phyloP scores from a whole-genome alignment of 2,113 vertebrate species.

The Maylandia zebra region DNA sequence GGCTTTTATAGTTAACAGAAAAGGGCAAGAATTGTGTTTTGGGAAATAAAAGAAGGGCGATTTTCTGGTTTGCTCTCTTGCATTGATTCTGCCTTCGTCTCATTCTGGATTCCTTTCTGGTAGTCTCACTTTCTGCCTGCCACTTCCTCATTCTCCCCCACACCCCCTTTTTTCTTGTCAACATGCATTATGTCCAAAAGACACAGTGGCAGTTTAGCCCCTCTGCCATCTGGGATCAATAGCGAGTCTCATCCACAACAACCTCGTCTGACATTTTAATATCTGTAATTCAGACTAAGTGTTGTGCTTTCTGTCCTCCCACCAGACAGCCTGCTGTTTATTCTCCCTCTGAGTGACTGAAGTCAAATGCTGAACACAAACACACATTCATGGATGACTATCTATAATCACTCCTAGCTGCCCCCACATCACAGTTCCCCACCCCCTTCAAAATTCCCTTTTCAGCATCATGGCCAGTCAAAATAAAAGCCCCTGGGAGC shows the following conservation, averaged over 20 bases:
- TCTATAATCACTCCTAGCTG: slow-evolving; percentile 44
- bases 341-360: slow-evolving; percentile 52
- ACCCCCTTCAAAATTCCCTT: not conserved
- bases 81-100: not conserved
- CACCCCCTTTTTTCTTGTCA: slow-evolving; percentile 30
- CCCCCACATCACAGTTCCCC: slow-evolving; percentile 22
- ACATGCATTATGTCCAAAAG: slow-evolving; percentile 56
- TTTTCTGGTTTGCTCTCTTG: slow-evolving; percentile 4
- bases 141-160: slow-evolving; percentile 23
- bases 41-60: not conserved
- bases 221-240: slow-evolving; percentile 76
- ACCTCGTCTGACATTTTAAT: slow-evolving; percentile 69
- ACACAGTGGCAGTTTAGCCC: slow-evolving; percentile 51
- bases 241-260: slow-evolving; percentile 64
- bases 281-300: slow-evolving; percentile 75
- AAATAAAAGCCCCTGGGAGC: slow-evolving; percentile 21
- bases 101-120: slow-evolving; percentile 31
- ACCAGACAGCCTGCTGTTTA: slow-evolving; percentile 55
- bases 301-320: slow-evolving; percentile 69
- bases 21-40: not conserved
- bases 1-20: not conserved
- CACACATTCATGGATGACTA: slow-evolving; percentile 35
- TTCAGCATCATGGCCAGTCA: slow-evolving; percentile 26
- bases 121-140: slow-evolving; percentile 43
- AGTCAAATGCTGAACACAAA: slow-evolving; percentile 38